Percentiles rank a stretch among this genome's conserved stretches.
These are phyloP conservation scores for Trissoscelio sp. DNA, from an alignment of 2,888 invertebrate species.

Conservation along the genomic window DNA sequence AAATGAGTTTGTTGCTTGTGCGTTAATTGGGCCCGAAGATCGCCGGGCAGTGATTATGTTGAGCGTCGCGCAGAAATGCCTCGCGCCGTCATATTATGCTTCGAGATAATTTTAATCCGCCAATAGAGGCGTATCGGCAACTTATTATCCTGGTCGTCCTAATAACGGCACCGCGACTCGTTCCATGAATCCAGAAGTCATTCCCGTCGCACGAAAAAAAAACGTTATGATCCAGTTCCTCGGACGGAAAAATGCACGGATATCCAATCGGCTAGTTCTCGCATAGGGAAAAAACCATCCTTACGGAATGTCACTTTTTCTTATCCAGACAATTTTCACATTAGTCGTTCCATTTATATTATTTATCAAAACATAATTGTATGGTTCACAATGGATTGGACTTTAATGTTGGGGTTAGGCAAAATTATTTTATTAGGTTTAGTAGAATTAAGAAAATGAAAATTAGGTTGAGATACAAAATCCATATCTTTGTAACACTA, in stretches of 20 bases:
- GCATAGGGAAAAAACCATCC: not conserved
- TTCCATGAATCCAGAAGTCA: conserved; percentile 39
- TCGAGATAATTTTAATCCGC: conserved; percentile 60
- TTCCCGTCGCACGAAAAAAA: conserved; percentile 28
- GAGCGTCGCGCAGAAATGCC: conserved; percentile 6
- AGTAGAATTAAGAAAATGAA: too few species aligned
- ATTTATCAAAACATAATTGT: too few species aligned
- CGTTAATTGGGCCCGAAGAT: conserved; percentile 68
- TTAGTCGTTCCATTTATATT: conserved; percentile 18
- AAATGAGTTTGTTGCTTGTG: conserved; percentile 56
- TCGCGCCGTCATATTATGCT: conserved; percentile 37
- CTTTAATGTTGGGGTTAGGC: too few species aligned
- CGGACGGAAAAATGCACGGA: conserved; percentile 17
- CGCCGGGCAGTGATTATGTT: conserved; percentile 61
- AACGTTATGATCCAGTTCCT: conserved; percentile 43
- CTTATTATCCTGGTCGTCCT: conserved; percentile 52
- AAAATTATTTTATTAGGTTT: too few species aligned
- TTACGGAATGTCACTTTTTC: conserved; percentile 11
- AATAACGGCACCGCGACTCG: conserved; percentile 58
- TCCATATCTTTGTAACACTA: too few species aligned
- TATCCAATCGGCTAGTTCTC: conserved; percentile 18
- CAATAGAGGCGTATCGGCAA: conserved; percentile 46
- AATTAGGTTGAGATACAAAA: too few species aligned
- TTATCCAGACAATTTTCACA: conserved; percentile 13
- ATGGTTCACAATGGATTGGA: too few species aligned